These are phyloP conservation scores for Zoanthus sansibaricus DNA, from an alignment of 92 coral and sea anemone species.

Conservation along the genomic window DNA sequence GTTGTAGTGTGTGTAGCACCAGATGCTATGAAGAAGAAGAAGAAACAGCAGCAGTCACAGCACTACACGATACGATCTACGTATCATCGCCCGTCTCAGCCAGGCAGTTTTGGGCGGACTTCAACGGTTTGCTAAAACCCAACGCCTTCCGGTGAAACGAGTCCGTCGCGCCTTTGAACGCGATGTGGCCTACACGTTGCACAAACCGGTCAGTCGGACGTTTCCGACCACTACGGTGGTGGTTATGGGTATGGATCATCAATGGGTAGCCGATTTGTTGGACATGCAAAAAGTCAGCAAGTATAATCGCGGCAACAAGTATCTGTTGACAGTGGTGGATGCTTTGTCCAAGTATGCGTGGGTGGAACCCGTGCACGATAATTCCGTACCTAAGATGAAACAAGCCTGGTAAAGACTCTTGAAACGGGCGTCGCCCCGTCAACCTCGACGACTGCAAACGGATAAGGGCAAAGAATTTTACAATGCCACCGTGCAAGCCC, in stretches of 20 bases:
- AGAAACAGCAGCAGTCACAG: too few species aligned
- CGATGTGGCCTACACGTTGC: neutral
- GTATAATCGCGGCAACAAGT: constrained; percentile 14
- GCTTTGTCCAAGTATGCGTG: constrained; percentile 66
- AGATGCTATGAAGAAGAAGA: too few species aligned
- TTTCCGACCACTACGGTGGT: neutral
- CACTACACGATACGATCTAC: neutral
- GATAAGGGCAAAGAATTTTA: neutral
- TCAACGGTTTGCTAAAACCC: neutral
- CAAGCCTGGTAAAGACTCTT: constrained; percentile 6
- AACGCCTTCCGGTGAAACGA: neutral
- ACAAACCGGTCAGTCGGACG: neutral
- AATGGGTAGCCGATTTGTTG: constrained; percentile 34
- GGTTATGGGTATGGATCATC: constrained; percentile 11
- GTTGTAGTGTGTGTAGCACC: too few species aligned
- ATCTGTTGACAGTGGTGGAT: constrained; percentile 11
- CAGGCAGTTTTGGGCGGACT: neutral
- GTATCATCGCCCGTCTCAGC: neutral
- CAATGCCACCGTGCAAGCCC: constrained; percentile 21
- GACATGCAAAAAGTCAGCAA: neutral
- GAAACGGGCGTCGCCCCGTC: neutral
- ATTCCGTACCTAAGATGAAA: constrained; percentile 18
- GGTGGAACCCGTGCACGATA: constrained; percentile 56
- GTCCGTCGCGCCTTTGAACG: neutral
- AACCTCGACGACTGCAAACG: neutral